These are phyloP conservation scores for Drosophila siamana DNA, from an alignment of 2,888 invertebrate genomes.

Conservation along the genomic window DNA sequence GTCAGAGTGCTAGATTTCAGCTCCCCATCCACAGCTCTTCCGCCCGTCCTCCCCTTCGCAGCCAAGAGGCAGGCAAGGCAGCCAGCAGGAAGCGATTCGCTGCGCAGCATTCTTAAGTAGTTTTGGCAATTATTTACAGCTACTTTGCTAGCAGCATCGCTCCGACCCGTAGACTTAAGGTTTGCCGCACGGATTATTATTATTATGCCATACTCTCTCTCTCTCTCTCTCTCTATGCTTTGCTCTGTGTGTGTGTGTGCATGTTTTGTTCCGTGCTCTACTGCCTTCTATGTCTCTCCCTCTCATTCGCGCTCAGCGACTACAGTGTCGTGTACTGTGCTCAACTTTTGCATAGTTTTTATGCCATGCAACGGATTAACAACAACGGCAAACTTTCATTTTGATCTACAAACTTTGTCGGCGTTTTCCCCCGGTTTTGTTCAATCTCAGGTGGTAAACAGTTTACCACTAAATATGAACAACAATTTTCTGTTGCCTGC, in stretches of 20 bases:
- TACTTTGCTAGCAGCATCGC: constrained; percentile 54
- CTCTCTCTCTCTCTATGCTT: constrained; percentile 9
- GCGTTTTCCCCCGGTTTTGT: constrained; percentile 9
- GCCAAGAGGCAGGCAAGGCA: constrained; percentile 8
- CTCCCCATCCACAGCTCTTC: constrained; percentile 1
- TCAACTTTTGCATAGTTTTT: constrained; percentile 78
- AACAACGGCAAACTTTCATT: constrained; percentile 74
- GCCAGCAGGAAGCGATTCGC: constrained; percentile 63
- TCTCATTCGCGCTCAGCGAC: not conserved
- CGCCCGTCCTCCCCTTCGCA: not conserved
- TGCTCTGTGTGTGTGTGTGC: constrained; percentile 2
- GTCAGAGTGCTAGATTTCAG: constrained; percentile 16
- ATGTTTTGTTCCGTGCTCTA: constrained; percentile 26
- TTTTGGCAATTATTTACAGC: constrained; percentile 82
- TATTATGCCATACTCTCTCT: constrained; percentile 65
- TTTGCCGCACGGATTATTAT: constrained; percentile 80
- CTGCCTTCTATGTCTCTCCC: not conserved
- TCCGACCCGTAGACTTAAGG: constrained; percentile 46
- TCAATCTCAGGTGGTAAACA: constrained; percentile 70
- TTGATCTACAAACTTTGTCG: constrained; percentile 74
- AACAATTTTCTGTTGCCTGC: constrained; percentile 39
- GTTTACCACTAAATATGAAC: constrained; percentile 61
- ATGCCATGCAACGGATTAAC: constrained; percentile 78
- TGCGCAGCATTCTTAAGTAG: constrained; percentile 81
- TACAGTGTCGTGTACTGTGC: constrained; percentile 16